Base-by-base conservation (phyloP, 1,140 invertebrate genomes). In the Drosophila mojavensis region DNA sequence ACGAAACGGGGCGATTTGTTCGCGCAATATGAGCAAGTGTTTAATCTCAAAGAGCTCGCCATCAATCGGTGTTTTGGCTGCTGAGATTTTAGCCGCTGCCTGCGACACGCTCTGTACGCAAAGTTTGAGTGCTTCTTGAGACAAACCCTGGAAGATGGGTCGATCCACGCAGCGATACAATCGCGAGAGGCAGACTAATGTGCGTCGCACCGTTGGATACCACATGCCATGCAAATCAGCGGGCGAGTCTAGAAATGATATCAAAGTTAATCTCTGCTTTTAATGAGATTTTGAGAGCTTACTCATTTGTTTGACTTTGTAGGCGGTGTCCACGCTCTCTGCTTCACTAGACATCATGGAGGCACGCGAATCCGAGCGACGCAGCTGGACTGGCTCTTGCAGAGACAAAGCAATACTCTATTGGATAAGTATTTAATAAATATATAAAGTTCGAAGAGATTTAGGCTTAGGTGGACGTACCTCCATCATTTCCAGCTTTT, bases 161-260 rank as follows among this genome's bases (percentile, higher is more conserved):
- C 96, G 95, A 93, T 99, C 98, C 5, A 99, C 95, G 92, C 98
- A 99, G 61, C 98, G 94, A 93, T 99, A 99, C 0, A 99, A 93
- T 75, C 99, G 96, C 0, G 98, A 99, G 2, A 99, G 93, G 86
- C 98, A 99, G 26, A 99, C 97, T 7, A 99, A 92, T 0, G 98
- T 99, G 55, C 99, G 93, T 13, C 98, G 94, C 0, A 99, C 98
- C 0, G 97, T 98, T 0, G 99, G 99, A 93, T 99, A 99, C 99
- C 99, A 99, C 98, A 99, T 99, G 1, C 98, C 99, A 93, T 99
- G 99, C 7, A 99, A 93, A 94, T 99, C 98, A 24, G 98, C 98
- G 0, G 98, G 97, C 0, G 97, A 98, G 83, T 94, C 95, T 94
- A 26, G 10, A 26, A 30, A 33, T 47, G 20, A 7, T 1, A 10